A percentile compares a stretch with the other conserved stretches of the same genome.
phyloP scores from a whole-genome alignment of 2,797 vertebrate genomes.

The Apodemus agrarius region DNA sequence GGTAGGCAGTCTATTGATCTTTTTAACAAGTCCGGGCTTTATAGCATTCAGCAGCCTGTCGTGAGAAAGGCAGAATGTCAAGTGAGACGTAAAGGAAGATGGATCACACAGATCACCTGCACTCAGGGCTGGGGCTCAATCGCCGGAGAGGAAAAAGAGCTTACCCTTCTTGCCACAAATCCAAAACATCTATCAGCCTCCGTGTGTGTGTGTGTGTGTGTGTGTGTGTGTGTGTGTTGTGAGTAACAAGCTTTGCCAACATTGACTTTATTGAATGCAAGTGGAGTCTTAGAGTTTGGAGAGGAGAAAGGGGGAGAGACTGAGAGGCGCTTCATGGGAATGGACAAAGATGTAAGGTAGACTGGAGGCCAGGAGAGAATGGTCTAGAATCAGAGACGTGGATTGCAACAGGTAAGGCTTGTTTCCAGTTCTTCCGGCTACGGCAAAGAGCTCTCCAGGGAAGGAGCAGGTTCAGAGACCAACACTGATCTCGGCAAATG shows the following conservation, averaged over 20 bases:
- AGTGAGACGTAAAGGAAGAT: slow-evolving; percentile 77
- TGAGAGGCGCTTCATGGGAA: neutral
- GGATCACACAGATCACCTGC: slow-evolving; percentile 76
- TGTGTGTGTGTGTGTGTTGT: too few relatives aligned
- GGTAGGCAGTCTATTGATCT: slow-evolving; percentile 97
- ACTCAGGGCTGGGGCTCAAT: slow-evolving; percentile 39
- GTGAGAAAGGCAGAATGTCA: slow-evolving; percentile 83
- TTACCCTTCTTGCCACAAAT: slow-evolving; percentile 57
- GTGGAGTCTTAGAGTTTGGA: slow-evolving; percentile 34
- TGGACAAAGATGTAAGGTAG: neutral
- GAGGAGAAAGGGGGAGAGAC: neutral
- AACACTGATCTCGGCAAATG: slow-evolving; percentile 54
- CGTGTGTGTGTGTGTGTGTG: too few relatives aligned
- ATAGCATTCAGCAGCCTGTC: slow-evolving; percentile 97
- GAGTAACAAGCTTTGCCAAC: slow-evolving; percentile 8
- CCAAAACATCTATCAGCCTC: slow-evolving; percentile 44
- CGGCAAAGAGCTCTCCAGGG: slow-evolving; percentile 10
- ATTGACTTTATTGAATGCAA: neutral
- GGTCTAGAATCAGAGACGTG: neutral
- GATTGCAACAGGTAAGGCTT: neutral
- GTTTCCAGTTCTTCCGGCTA: slow-evolving; percentile 23
- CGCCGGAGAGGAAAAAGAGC: slow-evolving; percentile 60
- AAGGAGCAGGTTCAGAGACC: slow-evolving; percentile 39
- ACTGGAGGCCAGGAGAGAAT: neutral
- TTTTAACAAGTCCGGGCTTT: slow-evolving; percentile 96